A percentile compares a stretch with the other conserved stretches of the same genome.
Conservation (phyloP, 2,797 vertebrate genomes). For the Danio albolineatus region DNA sequence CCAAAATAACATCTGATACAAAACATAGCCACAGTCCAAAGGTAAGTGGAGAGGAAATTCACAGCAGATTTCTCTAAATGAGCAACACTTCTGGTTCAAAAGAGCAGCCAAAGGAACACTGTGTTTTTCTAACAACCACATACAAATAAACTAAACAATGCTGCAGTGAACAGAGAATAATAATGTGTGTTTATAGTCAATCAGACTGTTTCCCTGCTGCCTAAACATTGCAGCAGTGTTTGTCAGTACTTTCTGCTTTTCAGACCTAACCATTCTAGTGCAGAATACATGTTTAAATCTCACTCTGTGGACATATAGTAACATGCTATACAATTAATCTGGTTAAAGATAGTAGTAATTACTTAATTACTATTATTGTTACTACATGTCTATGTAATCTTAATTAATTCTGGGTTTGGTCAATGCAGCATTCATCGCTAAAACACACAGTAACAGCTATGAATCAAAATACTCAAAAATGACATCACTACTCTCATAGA, state of each 20-base stretch:
- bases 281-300: neutral
- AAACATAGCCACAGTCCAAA: neutral
- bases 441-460: neutral
- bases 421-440: neutral
- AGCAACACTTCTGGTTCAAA: neutral
- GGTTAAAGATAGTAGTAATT: neutral
- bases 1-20: constrained; percentile 1
- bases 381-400: neutral
- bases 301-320: neutral
- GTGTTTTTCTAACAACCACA: neutral
- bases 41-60: neutral
- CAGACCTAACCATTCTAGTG: neutral
- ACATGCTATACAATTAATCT: neutral
- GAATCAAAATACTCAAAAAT: neutral
- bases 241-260: neutral
- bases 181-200: neutral
- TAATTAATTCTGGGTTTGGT: neutral
- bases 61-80: neutral
- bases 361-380: neutral
- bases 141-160: neutral
- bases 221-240: neutral
- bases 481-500: neutral
- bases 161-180: neutral
- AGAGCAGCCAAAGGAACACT: neutral
- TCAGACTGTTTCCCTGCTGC: neutral